These are phyloP conservation scores for Argyresthia albistria DNA, from an alignment of 2,888 invertebrate species.

Conservation along the genomic window DNA sequence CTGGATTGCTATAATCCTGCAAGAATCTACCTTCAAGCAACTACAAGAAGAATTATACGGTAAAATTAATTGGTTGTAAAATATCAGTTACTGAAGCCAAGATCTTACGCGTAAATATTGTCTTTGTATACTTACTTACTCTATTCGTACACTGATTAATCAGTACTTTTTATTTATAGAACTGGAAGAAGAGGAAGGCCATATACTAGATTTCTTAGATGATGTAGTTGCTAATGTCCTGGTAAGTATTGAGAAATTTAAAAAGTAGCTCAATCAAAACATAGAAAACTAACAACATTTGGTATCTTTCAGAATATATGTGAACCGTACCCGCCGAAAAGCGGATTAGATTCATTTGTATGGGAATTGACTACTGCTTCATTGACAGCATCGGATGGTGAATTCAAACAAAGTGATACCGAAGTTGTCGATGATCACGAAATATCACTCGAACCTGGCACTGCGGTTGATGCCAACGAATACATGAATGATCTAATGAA, in stretches of 20 bases:
- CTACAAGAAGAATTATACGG: slow-evolving; percentile 46
- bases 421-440: not conserved
- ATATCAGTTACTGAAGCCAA: not conserved
- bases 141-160: not conserved
- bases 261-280: too few species aligned
- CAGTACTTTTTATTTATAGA: slow-evolving; percentile 28
- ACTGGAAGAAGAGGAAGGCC: slow-evolving; percentile 49
- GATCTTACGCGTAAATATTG: not conserved
- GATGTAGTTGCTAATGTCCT: slow-evolving; percentile 32
- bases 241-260: slow-evolving; percentile 20
- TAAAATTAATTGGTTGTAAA: slow-evolving; percentile 13
- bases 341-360: too few species aligned
- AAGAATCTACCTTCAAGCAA: slow-evolving; percentile 31
- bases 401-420: not conserved
- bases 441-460: too few species aligned
- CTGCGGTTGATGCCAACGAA: too few species aligned
- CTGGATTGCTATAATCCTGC: slow-evolving; percentile 43
- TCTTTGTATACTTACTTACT: not conserved
- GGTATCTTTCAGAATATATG: too few species aligned
- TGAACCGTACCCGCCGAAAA: too few species aligned
- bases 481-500: too few species aligned
- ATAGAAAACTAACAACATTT: too few species aligned
- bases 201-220: slow-evolving; percentile 45
- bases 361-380: too few species aligned
- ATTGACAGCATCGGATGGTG: not conserved